A percentile compares a stretch with the other conserved stretches of the same genome.
Evolutionary conservation across 2,797 vertebrate genomes (phyloP).

Genomic region (Natrix natrix): DNA sequence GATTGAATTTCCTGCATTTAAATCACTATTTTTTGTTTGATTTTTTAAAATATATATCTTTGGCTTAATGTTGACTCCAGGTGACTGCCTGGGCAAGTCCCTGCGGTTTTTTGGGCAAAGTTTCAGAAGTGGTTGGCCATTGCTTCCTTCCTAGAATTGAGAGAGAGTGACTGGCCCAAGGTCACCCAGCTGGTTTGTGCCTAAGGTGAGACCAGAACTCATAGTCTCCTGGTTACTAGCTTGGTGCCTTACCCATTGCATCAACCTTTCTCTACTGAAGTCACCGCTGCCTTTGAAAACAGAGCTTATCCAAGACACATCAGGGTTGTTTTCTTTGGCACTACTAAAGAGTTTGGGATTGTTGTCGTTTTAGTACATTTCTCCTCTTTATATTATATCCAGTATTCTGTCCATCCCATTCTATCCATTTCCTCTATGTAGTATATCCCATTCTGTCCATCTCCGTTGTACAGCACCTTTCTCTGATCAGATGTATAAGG

Average conservation of each 20-base stretch:
- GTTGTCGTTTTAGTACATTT: background rate
- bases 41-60: background rate
- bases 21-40: background rate
- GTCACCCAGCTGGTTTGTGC: background rate
- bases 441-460: background rate
- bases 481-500: background rate
- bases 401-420: background rate
- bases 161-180: background rate
- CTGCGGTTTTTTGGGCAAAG: background rate
- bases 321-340: background rate
- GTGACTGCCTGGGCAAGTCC: background rate
- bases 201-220: background rate
- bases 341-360: background rate
- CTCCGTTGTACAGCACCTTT: background rate
- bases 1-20: background rate
- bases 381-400: background rate
- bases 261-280: background rate
- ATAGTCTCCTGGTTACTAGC: background rate
- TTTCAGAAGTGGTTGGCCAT: background rate
- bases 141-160: background rate
- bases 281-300: background rate
- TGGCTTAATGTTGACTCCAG: background rate
- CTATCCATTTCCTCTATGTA: background rate
- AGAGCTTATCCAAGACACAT: background rate
- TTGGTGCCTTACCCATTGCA: background rate